Percentiles rank a stretch among this genome's conserved stretches.
phyloP scores from a whole-genome alignment of 92 coral and sea anemone genomes.

The Umimayanthus kanabou region DNA sequence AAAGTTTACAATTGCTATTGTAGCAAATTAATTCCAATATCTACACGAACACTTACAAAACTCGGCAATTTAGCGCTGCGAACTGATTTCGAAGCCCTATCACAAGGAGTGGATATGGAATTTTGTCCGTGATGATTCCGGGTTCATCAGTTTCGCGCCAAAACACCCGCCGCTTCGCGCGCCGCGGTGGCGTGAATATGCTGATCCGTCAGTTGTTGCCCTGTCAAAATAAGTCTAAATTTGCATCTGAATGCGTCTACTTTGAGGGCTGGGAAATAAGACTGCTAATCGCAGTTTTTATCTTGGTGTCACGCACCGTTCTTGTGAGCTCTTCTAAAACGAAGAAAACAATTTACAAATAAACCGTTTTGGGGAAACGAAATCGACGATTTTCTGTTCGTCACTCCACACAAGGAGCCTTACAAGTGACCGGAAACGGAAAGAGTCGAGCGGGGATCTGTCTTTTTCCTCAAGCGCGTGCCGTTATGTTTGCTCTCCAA shows the following conservation, averaged over 20 bases:
- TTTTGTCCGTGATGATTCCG: not conserved
- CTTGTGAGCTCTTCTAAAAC: conserved; percentile 33
- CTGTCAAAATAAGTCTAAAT: conserved; percentile 16
- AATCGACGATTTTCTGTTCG: not conserved
- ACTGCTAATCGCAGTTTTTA: not conserved
- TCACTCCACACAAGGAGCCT: not conserved
- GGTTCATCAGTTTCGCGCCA: conserved; percentile 39
- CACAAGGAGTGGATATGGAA: not conserved
- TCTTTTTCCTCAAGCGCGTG: conserved; percentile 34
- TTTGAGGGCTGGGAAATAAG: not conserved
- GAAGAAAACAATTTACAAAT: conserved; percentile 23
- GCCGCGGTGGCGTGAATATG: conserved; percentile 16
- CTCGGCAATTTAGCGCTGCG: not conserved
- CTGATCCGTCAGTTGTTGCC: not conserved
- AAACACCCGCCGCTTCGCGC: conserved; percentile 31
- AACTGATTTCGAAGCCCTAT: not conserved
- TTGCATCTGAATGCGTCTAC: not conserved
- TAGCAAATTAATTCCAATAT: conserved; percentile 5
- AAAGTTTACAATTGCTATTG: conserved; percentile 26
- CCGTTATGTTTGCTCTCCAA: conserved; percentile 34
- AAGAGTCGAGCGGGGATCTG: conserved; percentile 12
- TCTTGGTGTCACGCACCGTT: conserved; percentile 28
- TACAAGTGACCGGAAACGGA: conserved; percentile 30
- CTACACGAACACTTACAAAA: conserved; percentile 40
- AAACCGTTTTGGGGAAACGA: conserved; percentile 13